phyloP scores from a whole-genome alignment of 2,113 vertebrate species.

The Oryctolagus cuniculus region mOryCun1.1 NC_091448.1:34311001-34311500 shows the following conservation, averaged over 20 bases:
- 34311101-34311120: conserved; percentile 31
- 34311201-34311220: conserved; percentile 16
- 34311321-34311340: background rate
- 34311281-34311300: conserved; percentile 6
- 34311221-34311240: conserved; percentile 8
- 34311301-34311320: conserved; percentile 15
- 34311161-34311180: background rate
- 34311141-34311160: conserved; percentile 11
- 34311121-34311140: conserved; percentile 7
- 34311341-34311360: conserved; percentile 9
- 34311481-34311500: conserved; percentile 32
- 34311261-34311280: conserved; percentile 3
- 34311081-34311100: conserved; percentile 32
- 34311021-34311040: conserved; percentile 33
- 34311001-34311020: conserved; percentile 40
- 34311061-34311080: background rate
- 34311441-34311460: conserved; percentile 52
- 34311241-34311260: background rate
- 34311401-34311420: conserved; percentile 15
- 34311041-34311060: background rate
- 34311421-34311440: background rate
- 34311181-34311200: background rate
- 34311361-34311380: conserved; percentile 24
- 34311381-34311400: background rate
- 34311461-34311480: conserved; percentile 35